These are phyloP conservation scores for human (Homo sapiens) DNA, from an alignment of 2,113 vertebrate genomes.

Conservation along the genomic window DNA sequence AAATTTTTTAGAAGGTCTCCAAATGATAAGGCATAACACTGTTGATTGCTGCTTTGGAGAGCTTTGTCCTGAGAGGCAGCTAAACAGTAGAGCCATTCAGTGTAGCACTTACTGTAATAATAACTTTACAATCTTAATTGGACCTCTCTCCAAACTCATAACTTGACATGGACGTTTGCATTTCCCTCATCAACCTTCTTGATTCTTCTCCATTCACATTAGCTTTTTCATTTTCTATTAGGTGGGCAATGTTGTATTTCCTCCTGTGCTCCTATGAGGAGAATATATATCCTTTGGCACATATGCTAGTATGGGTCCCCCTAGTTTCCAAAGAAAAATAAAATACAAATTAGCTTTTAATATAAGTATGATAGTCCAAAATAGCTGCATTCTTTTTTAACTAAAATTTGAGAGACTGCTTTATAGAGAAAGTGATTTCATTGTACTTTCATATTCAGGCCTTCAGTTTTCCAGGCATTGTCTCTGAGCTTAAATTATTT, in stretches of 20 bases:
- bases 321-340: slow-evolving; percentile 47
- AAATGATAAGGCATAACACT: not conserved
- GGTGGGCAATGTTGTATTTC: not conserved
- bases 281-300: not conserved
- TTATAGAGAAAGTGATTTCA: slow-evolving; percentile 18
- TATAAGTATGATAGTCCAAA: slow-evolving; percentile 26
- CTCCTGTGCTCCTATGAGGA: not conserved
- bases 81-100: not conserved
- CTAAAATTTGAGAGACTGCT: slow-evolving; percentile 13
- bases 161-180: not conserved
- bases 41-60: not conserved
- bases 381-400: slow-evolving; percentile 18
- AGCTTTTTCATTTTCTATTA: not conserved
- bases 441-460: slow-evolving; percentile 47
- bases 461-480: slow-evolving; percentile 67
- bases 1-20: not conserved
- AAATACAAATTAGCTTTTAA: slow-evolving; percentile 48
- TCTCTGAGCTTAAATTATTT: slow-evolving; percentile 82
- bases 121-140: not conserved
- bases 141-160: not conserved
- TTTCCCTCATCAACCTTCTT: slow-evolving; percentile 24
- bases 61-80: not conserved
- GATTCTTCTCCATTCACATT: not conserved
- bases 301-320: not conserved
- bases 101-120: not conserved